A percentile compares a stretch with the other conserved stretches of the same genome.
Evolutionary conservation across 2,113 vertebrate genomes (phyloP).

Genomic region (Gymnocephalus cernua): DNA sequence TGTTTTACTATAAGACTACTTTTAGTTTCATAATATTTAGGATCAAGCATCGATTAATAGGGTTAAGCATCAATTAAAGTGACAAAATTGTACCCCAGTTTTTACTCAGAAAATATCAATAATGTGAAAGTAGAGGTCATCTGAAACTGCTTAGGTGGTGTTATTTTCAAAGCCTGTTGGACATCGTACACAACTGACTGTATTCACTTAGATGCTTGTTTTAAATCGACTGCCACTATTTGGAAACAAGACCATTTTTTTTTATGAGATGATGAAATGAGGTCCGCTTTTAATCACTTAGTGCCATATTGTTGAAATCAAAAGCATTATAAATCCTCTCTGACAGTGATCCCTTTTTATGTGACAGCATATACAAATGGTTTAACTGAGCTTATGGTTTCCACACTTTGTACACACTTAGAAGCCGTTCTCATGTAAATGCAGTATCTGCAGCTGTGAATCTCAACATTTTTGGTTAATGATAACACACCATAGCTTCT

Average conservation of each 20-base stretch:
- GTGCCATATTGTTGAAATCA: slow-evolving; percentile 65
- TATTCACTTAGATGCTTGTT: slow-evolving; percentile 64
- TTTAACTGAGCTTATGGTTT: slow-evolving; percentile 66
- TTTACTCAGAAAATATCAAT: slow-evolving; percentile 54
- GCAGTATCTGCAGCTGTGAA: slow-evolving; percentile 81
- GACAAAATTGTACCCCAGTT: slow-evolving; percentile 55
- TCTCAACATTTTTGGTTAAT: slow-evolving; percentile 70
- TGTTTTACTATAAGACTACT: slow-evolving; percentile 77
- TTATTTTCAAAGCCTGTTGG: slow-evolving; percentile 56
- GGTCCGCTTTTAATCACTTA: slow-evolving; percentile 69
- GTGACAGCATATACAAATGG: slow-evolving; percentile 47
- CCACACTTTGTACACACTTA: slow-evolving; percentile 82
- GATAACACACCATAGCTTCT: slow-evolving; percentile 72
- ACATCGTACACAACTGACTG: slow-evolving; percentile 46
- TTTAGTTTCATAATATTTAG: slow-evolving; percentile 77
- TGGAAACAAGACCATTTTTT: slow-evolving; percentile 40
- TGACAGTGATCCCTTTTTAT: slow-evolving; percentile 47
- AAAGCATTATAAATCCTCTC: slow-evolving; percentile 41
- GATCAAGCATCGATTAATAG: slow-evolving; percentile 66
- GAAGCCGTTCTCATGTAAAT: slow-evolving; percentile 84
- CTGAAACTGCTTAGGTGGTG: slow-evolving; percentile 44
- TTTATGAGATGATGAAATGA: slow-evolving; percentile 48
- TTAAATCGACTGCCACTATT: slow-evolving; percentile 67
- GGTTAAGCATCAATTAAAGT: slow-evolving; percentile 72
- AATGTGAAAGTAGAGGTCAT: slow-evolving; percentile 53